Evolutionary conservation across 2,888 invertebrate species (phyloP).

Genomic region (Frankliniella fusca): DNA sequence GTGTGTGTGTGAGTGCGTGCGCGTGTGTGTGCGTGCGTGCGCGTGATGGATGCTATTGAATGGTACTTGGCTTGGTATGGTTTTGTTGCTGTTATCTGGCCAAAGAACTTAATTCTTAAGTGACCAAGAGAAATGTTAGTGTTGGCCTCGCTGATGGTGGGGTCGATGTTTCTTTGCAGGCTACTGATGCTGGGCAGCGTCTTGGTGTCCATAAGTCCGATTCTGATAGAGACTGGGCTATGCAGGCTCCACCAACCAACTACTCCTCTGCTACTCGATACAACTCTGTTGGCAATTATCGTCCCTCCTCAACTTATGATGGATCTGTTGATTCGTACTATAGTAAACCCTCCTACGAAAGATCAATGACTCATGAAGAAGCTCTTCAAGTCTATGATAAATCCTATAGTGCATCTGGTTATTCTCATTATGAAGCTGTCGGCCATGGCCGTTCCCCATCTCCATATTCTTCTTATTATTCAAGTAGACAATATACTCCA

Average conservation of each 20-base stretch:
- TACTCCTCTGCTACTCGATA: not conserved
- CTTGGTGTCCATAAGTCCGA: slow-evolving; percentile 3
- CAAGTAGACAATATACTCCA: slow-evolving; percentile 16
- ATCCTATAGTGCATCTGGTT: not conserved
- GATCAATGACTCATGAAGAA: slow-evolving; percentile 2
- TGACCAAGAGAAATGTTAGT: not conserved
- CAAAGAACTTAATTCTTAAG: not conserved
- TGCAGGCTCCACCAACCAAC: slow-evolving; percentile 19
- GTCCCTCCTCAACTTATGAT: not conserved
- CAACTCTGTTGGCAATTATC: slow-evolving; percentile 17
- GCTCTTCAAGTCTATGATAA: not conserved
- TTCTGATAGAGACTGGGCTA: slow-evolving; percentile 13
- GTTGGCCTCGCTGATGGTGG: slow-evolving; percentile 27
- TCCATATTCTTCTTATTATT: slow-evolving; percentile 5
- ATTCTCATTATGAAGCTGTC: not conserved
- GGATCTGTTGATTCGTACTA: slow-evolving; percentile 1
- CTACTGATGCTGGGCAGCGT: slow-evolving; percentile 7
- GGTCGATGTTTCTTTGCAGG: slow-evolving; percentile 25
- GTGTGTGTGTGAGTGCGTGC: not conserved
- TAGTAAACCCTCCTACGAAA: slow-evolving; percentile 5
- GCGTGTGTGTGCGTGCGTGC: not conserved
- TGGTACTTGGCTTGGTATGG: slow-evolving; percentile 24
- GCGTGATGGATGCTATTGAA: slow-evolving; percentile 13
- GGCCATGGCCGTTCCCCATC: not conserved
- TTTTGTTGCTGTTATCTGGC: not conserved